These are phyloP conservation scores for Morbakka virulenta DNA, from an alignment of 30 jellyfish, hydroid and myxozoan genomes.

Conservation along the genomic window DNA sequence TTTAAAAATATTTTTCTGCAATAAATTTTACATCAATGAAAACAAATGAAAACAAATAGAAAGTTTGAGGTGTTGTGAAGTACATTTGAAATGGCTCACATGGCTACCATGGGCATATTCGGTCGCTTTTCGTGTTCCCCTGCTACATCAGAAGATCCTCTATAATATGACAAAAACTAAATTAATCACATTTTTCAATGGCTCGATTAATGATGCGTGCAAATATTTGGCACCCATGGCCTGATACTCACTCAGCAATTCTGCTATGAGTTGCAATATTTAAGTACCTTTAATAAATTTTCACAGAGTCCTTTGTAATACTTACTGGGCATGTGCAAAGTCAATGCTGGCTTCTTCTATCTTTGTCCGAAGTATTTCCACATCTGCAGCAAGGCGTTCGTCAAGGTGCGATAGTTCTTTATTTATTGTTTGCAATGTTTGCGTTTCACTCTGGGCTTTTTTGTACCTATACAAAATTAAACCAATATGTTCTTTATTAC, in stretches of 20 bases:
- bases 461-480: conserved; percentile 26
- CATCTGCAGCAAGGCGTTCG: conserved; percentile 75
- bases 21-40: too few relatives aligned
- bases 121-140: too few relatives aligned
- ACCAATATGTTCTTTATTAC: too few relatives aligned
- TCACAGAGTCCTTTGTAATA: neutral
- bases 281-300: neutral
- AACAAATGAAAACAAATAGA: too few relatives aligned
- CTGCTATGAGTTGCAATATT: neutral
- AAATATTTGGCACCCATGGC: too few relatives aligned
- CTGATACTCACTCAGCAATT: too few relatives aligned
- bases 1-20: too few relatives aligned
- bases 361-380: conserved; percentile 73
- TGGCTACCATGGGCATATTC: too few relatives aligned
- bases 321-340: conserved; percentile 82
- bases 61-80: too few relatives aligned
- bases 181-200: neutral
- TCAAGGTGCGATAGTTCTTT: conserved; percentile 73
- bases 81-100: too few relatives aligned
- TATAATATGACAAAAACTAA: neutral
- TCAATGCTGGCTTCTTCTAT: conserved; percentile 80
- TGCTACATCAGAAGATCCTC: too few relatives aligned
- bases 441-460: conserved; percentile 79
- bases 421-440: conserved; percentile 55
- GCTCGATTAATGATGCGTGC: too few relatives aligned